Conservation (phyloP, 2,888 invertebrate genomes). For the Ferdinandea cuprea region DNA sequence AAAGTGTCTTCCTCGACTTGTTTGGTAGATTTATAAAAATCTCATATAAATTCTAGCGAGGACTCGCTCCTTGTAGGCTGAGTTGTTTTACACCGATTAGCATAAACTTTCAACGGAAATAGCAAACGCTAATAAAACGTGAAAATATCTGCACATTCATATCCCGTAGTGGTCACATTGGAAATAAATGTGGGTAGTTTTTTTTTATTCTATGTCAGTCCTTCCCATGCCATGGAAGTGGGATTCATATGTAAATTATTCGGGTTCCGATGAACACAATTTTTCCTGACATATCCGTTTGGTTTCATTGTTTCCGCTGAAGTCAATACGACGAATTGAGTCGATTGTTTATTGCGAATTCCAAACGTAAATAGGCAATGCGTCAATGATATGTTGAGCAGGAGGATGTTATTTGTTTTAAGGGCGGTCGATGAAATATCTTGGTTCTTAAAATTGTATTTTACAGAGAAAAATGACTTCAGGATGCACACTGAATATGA, state of each 20-base stretch:
- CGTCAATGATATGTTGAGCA: not conserved
- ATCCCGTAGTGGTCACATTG: conserved; percentile 8
- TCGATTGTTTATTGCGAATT: conserved; percentile 21
- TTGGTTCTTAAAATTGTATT: not conserved
- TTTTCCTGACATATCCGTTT: not conserved
- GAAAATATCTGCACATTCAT: conserved; percentile 53
- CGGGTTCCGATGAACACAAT: conserved; percentile 1
- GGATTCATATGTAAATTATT: too few species aligned
- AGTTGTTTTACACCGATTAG: too few species aligned
- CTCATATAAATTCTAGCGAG: conserved; percentile 21
- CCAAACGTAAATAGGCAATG: conserved; percentile 8
- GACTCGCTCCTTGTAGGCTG: not conserved
- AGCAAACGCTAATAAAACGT: conserved; percentile 20
- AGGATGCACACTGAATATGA: too few species aligned
- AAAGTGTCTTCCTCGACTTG: not conserved
- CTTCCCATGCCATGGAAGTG: too few species aligned
- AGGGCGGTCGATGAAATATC: not conserved
- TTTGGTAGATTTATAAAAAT: conserved; percentile 12
- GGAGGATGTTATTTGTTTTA: not conserved
- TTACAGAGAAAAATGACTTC: too few species aligned
- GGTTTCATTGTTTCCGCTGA: not conserved
- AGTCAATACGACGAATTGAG: not conserved
- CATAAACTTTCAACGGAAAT: conserved; percentile 26
- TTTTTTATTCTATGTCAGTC: too few species aligned
- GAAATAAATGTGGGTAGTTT: not conserved